Conservation (phyloP, 2,113 vertebrate genomes). For the Oncorhynchus masou region DNA sequence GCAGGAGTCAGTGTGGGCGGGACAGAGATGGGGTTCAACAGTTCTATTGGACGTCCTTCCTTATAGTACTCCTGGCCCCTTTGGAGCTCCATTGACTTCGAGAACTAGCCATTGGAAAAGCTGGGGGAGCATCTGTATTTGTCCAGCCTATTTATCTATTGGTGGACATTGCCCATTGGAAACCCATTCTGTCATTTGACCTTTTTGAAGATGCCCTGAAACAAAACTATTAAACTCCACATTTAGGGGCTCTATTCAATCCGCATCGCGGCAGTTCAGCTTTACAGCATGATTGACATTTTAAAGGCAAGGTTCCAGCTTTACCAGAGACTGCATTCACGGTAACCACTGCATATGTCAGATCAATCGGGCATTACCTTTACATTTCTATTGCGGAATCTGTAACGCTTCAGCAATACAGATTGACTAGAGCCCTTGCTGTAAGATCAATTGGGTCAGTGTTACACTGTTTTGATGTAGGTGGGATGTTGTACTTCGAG, state of each 20-base stretch:
- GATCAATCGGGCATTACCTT: too few species aligned
- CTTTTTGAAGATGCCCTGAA: slow-evolving; percentile 32
- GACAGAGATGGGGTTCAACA: not conserved
- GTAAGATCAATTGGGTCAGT: slow-evolving; percentile 28
- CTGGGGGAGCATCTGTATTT: slow-evolving; percentile 44
- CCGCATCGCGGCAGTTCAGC: too few species aligned
- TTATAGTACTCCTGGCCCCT: not conserved
- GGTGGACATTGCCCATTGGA: slow-evolving; percentile 17
- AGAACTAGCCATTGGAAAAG: not conserved
- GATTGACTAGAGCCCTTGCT: not conserved
- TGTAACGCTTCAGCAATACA: too few species aligned
- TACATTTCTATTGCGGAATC: too few species aligned
- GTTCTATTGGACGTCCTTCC: not conserved
- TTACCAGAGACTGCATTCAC: too few species aligned
- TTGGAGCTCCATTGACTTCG: not conserved
- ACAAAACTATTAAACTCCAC: not conserved
- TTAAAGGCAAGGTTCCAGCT: too few species aligned
- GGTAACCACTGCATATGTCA: too few species aligned
- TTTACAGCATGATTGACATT: too few species aligned
- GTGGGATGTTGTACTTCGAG: slow-evolving; percentile 44
- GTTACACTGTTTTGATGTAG: slow-evolving; percentile 43
- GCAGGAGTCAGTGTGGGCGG: slow-evolving; percentile 9
- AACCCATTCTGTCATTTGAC: slow-evolving; percentile 22
- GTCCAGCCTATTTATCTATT: slow-evolving; percentile 36
- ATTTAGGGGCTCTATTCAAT: too few species aligned